phyloP scores from a whole-genome alignment of 2,113 vertebrate species.

The Tyto alba region DNA sequence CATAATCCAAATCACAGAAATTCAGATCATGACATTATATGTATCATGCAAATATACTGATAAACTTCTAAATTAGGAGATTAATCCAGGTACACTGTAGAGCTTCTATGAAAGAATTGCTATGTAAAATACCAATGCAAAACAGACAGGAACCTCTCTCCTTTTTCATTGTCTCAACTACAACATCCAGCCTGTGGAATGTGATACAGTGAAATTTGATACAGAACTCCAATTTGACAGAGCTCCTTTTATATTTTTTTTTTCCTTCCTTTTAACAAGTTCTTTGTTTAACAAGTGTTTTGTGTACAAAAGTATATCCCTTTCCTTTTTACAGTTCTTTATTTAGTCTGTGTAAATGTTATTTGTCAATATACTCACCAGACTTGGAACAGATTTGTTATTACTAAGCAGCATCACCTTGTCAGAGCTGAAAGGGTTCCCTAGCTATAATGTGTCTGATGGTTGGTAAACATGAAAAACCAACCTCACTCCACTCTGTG shows the following conservation, averaged over 20 bases:
- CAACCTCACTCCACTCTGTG: neutral
- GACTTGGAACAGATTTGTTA: neutral
- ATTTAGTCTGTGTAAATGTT: neutral
- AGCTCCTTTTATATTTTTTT: fast-evolving
- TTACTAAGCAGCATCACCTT: neutral
- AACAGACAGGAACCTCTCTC: neutral
- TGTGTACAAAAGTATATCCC: neutral
- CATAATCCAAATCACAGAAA: neutral
- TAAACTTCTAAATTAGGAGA: neutral
- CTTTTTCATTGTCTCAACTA: neutral
- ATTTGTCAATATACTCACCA: neutral
- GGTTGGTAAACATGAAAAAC: neutral
- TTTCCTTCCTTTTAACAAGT: neutral
- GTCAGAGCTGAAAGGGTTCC: neutral
- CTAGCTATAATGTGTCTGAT: neutral
- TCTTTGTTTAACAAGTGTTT: neutral
- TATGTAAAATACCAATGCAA: neutral
- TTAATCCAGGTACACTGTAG: neutral
- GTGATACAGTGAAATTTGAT: neutral
- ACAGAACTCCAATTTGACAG: neutral
- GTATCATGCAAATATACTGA: neutral
- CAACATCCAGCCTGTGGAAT: neutral
- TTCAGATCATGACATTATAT: neutral
- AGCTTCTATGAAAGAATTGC: neutral
- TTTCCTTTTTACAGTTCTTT: neutral